phyloP scores from a whole-genome alignment of 1,140 invertebrate genomes.

The Heliconius hermathena region DNA sequence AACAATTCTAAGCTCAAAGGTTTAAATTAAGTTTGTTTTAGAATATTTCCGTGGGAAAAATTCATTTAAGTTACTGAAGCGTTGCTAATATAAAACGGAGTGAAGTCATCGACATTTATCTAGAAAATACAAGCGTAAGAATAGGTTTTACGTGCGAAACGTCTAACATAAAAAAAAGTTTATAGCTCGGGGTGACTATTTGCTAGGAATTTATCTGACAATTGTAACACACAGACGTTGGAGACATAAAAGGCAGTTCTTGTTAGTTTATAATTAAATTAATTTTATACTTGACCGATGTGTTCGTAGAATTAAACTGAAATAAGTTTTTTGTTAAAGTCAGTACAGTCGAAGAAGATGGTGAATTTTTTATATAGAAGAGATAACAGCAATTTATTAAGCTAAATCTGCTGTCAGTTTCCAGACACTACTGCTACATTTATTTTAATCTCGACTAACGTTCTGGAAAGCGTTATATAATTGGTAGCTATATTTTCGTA shows the following conservation, averaged over 20 bases:
- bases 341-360: neutral
- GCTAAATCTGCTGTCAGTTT: neutral
- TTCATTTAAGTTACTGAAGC: slow-evolving; percentile 52
- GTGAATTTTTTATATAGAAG: neutral
- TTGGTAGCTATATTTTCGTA: neutral
- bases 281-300: neutral
- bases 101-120: slow-evolving; percentile 48
- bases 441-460: neutral
- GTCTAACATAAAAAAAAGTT: slow-evolving; percentile 29
- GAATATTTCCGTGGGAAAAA: slow-evolving; percentile 52
- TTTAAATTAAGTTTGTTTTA: neutral
- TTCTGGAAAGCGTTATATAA: neutral
- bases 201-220: slow-evolving; percentile 11
- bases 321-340: neutral
- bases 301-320: neutral
- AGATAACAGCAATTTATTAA: neutral
- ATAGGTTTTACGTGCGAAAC: slow-evolving; percentile 24
- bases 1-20: neutral
- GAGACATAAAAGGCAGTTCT: slow-evolving; percentile 1
- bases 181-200: slow-evolving; percentile 23
- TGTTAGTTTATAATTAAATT: neutral
- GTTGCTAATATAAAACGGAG: slow-evolving; percentile 45
- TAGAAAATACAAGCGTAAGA: slow-evolving; percentile 36
- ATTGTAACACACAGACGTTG: neutral
- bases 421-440: neutral